These are phyloP conservation scores for Erpobdella octoculata DNA, from an alignment of 2,888 invertebrate species.

Conservation along the genomic window DNA sequence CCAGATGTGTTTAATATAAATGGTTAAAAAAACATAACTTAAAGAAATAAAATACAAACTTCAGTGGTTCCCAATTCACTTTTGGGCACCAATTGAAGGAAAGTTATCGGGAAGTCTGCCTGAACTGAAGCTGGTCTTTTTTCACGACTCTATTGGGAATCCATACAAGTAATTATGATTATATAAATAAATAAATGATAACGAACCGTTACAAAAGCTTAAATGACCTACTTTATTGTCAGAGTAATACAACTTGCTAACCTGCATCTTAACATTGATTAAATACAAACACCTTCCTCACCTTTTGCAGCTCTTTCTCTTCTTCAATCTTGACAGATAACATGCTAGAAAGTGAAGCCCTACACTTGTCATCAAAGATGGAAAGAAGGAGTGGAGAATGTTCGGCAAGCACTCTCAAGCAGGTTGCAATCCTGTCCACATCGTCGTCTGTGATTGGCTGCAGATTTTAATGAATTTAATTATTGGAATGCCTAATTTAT, in stretches of 20 bases:
- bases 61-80: conserved; percentile 59
- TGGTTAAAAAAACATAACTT: too few species aligned
- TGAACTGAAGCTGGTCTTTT: conserved; percentile 64
- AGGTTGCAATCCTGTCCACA: conserved; percentile 75
- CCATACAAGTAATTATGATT: neutral
- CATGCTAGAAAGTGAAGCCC: conserved; percentile 74
- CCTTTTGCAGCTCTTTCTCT: conserved; percentile 59
- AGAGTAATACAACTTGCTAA: neutral
- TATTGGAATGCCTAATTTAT: too few species aligned
- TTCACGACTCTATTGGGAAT: conserved; percentile 60
- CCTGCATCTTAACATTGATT: neutral
- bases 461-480: neutral
- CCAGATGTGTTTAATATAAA: too few species aligned
- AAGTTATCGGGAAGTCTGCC: conserved; percentile 76
- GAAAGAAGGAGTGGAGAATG: conserved; percentile 60
- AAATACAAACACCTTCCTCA: neutral
- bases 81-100: conserved; percentile 65
- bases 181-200: neutral
- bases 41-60: too few species aligned
- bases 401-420: conserved; percentile 59
- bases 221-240: too few species aligned
- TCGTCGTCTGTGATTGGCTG: conserved; percentile 81
- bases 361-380: conserved; percentile 68
- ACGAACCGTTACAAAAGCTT: neutral
- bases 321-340: conserved; percentile 69